Evolutionary conservation across 2,888 invertebrate genomes (phyloP).

Genomic region (Polyploca ridens): DNA sequence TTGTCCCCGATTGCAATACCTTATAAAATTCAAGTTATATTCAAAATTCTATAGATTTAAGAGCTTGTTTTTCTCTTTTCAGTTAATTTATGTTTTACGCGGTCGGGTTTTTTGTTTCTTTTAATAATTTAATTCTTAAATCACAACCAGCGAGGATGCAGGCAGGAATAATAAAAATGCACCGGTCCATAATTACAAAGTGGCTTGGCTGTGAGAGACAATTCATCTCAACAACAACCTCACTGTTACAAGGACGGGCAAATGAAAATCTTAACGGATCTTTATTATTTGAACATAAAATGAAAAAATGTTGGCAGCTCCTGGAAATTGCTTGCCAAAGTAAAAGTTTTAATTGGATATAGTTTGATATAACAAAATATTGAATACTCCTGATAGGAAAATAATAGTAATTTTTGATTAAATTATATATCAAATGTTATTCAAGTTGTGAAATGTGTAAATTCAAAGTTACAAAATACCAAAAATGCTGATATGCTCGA

Average conservation of each 20-base stretch:
- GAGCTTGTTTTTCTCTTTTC: too few species aligned
- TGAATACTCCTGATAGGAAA: too few species aligned
- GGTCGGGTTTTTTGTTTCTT: too few species aligned
- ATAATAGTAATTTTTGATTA: too few species aligned
- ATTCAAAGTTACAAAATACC: neutral
- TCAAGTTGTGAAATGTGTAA: neutral
- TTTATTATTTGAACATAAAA: too few species aligned
- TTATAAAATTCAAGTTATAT: too few species aligned
- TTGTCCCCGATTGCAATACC: too few species aligned
- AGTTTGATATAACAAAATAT: neutral
- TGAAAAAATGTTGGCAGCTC: neutral
- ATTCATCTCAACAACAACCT: neutral
- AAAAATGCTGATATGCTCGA: neutral
- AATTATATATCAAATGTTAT: too few species aligned
- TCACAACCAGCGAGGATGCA: neutral
- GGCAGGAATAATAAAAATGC: neutral
- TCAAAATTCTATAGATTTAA: too few species aligned
- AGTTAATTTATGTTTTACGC: too few species aligned
- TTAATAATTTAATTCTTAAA: too few species aligned
- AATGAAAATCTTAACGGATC: neutral
- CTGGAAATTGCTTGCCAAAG: neutral
- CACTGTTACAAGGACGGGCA: neutral
- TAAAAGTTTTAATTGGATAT: neutral
- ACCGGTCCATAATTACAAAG: neutral
- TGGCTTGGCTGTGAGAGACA: neutral